Conservation (phyloP, 2,888 invertebrate genomes). For the Spodoptera littoralis region DNA sequence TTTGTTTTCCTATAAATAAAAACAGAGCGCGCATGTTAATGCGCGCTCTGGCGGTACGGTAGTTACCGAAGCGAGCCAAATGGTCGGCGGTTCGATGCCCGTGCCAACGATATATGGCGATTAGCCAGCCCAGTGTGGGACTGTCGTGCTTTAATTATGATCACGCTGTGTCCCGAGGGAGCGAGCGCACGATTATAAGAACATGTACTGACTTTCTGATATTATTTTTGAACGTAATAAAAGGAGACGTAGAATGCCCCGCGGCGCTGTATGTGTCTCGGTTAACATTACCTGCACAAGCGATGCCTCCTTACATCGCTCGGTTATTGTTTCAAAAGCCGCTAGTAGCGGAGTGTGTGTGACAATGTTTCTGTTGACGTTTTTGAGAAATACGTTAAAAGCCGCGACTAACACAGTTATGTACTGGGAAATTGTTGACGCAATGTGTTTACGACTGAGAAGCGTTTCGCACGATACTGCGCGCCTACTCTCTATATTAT, state of each 20-base stretch:
- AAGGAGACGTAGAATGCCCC: too few species aligned
- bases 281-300: too few species aligned
- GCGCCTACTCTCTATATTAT: not conserved
- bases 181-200: conserved; percentile 12
- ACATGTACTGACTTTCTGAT: too few species aligned
- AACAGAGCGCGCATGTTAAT: conserved; percentile 20
- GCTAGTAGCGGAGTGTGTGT: too few species aligned
- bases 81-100: conserved; percentile 44
- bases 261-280: too few species aligned
- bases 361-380: conserved; percentile 27
- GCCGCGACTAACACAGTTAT: conserved; percentile 28
- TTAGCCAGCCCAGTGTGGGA: conserved; percentile 39
- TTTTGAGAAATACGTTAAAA: conserved; percentile 39
- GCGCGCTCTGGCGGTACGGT: too few species aligned
- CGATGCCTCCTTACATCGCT: too few species aligned
- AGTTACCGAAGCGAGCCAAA: conserved; percentile 41
- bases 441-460: conserved; percentile 29
- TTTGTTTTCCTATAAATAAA: conserved; percentile 32
- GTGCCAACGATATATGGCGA: conserved; percentile 49
- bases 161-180: conserved; percentile 12
- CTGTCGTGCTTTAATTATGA: conserved; percentile 42
- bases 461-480: conserved; percentile 28
- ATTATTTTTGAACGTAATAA: not conserved
- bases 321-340: conserved; percentile 6
- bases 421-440: conserved; percentile 27